A percentile compares a stretch with the other conserved stretches of the same genome.
Conservation (phyloP, 2,113 vertebrate genomes). For the Hystrix cristata region DNA sequence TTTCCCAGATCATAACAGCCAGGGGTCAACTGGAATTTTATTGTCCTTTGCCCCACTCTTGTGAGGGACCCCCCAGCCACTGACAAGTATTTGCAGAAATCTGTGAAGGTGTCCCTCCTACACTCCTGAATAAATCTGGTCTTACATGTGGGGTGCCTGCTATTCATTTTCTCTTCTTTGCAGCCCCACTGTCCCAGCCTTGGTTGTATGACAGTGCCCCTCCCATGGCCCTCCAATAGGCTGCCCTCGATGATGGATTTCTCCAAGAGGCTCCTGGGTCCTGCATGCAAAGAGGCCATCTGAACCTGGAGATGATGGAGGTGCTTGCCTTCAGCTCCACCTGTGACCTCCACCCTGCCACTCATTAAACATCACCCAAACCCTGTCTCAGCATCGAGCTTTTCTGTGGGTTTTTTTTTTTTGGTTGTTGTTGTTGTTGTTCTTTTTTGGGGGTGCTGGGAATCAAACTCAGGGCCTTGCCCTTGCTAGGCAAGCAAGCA, state of each 20-base stretch:
- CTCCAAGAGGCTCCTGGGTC: neutral
- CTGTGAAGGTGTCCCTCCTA: neutral
- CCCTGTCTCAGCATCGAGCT: neutral
- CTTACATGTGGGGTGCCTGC: neutral
- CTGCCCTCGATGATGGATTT: neutral
- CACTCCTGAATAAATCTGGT: slow-evolving; percentile 12
- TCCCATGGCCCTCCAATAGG: neutral
- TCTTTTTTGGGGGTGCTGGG: too few relatives aligned
- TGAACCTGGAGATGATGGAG: neutral
- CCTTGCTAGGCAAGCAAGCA: too few relatives aligned
- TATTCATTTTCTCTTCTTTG: slow-evolving; percentile 32
- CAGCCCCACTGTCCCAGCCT: neutral
- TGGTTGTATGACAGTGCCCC: neutral
- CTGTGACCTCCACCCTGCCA: neutral
- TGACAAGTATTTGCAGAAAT: slow-evolving; percentile 39
- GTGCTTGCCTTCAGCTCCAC: neutral
- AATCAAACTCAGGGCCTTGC: too few relatives aligned
- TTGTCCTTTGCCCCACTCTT: neutral
- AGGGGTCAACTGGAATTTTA: neutral
- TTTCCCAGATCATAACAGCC: neutral
- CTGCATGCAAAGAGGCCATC: neutral
- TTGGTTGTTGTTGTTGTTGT: too few relatives aligned
- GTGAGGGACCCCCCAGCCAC: neutral
- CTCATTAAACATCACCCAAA: neutral
- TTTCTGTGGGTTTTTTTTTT: too few relatives aligned